These are phyloP conservation scores for Spodoptera exigua DNA, from an alignment of 2,888 invertebrate genomes.

Conservation along the genomic window DNA sequence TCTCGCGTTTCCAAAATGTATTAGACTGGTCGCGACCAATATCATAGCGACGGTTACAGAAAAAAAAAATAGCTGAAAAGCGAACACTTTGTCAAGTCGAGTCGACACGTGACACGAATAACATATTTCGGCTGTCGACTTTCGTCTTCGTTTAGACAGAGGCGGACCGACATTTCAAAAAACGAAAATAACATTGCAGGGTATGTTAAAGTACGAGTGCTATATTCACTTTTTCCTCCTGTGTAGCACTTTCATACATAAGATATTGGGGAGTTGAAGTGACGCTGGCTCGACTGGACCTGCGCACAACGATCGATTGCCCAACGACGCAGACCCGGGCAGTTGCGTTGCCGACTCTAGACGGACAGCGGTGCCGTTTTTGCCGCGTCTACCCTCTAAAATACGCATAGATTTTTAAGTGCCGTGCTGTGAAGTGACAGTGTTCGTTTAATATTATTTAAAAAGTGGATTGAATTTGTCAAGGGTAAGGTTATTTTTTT, in stretches of 20 bases:
- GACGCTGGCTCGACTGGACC: slow-evolving; percentile 75
- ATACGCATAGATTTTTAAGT: slow-evolving; percentile 79
- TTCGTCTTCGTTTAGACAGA: slow-evolving; percentile 3
- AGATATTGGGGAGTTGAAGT: slow-evolving; percentile 82
- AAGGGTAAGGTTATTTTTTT: slow-evolving; percentile 55
- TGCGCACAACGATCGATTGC: slow-evolving; percentile 85
- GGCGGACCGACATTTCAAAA: slow-evolving; percentile 7
- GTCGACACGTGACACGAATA: slow-evolving; percentile 47
- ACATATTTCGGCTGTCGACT: slow-evolving; percentile 22
- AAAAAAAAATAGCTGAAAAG: slow-evolving; percentile 50
- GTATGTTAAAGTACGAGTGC: slow-evolving; percentile 44
- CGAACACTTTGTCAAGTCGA: slow-evolving; percentile 40
- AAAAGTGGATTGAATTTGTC: slow-evolving; percentile 56
- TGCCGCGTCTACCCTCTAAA: slow-evolving; percentile 69
- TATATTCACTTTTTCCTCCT: slow-evolving; percentile 79
- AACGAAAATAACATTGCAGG: slow-evolving; percentile 19
- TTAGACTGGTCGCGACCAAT: slow-evolving; percentile 29
- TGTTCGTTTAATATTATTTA: slow-evolving; percentile 47
- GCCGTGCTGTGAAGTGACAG: slow-evolving; percentile 64
- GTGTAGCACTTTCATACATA: slow-evolving; percentile 85
- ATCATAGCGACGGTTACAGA: slow-evolving; percentile 38
- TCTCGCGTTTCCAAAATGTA: slow-evolving; percentile 11
- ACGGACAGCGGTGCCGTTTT: slow-evolving; percentile 63
- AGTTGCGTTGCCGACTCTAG: slow-evolving; percentile 74
- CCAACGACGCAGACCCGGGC: slow-evolving; percentile 75